Evolutionary conservation across 2,797 vertebrate genomes (phyloP).

Genomic region (Gastrophryne carolinensis): DNA sequence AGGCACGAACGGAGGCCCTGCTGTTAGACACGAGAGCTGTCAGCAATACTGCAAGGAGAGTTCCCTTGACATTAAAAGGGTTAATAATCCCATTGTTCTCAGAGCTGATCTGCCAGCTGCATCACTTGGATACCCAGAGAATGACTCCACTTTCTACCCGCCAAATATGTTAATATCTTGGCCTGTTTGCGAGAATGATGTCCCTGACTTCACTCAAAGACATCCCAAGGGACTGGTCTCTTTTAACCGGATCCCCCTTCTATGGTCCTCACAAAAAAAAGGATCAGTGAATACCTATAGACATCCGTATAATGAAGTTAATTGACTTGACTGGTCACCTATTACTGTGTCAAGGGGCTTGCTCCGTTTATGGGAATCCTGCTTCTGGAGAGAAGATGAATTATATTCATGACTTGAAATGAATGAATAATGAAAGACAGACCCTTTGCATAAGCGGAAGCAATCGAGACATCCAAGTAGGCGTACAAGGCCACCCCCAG

Average conservation of each 20-base stretch:
- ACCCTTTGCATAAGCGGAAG: neutral
- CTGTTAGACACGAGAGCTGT: slow-evolving; percentile 32
- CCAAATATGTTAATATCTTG: slow-evolving; percentile 46
- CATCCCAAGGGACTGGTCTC: slow-evolving; percentile 15
- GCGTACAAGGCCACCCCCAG: neutral
- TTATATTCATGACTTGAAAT: neutral
- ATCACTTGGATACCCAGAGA: slow-evolving; percentile 33
- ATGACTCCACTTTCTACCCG: slow-evolving; percentile 27
- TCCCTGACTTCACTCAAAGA: slow-evolving; percentile 26
- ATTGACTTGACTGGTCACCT: slow-evolving; percentile 39
- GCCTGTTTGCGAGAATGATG: slow-evolving; percentile 16
- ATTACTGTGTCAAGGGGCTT: slow-evolving; percentile 32
- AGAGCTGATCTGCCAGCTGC: slow-evolving; percentile 12
- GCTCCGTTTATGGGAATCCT: slow-evolving; percentile 23
- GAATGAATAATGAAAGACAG: neutral
- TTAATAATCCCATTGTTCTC: slow-evolving; percentile 44
- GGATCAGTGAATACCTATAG: slow-evolving; percentile 25
- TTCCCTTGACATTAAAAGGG: slow-evolving; percentile 31
- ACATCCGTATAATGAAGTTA: slow-evolving; percentile 40
- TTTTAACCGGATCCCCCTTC: slow-evolving; percentile 24
- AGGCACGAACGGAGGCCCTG: slow-evolving; percentile 2
- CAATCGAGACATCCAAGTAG: neutral
- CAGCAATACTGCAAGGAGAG: neutral
- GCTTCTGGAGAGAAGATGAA: neutral
- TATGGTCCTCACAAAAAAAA: slow-evolving; percentile 13